Conservation (phyloP, 23 tunicate species). For the Trididemnum clinides region DNA sequence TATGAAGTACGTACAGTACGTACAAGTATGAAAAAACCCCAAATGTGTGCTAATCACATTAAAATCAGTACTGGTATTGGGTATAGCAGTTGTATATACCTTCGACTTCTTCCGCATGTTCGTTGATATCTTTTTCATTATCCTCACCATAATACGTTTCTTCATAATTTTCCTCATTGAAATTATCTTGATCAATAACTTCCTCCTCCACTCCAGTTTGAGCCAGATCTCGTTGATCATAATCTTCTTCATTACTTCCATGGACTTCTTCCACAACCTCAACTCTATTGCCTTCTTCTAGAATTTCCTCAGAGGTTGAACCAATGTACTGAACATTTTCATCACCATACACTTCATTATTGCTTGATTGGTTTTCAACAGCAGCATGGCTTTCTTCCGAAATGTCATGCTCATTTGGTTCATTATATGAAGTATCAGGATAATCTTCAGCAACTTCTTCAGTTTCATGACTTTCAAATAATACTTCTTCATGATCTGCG, state of each 20-base stretch:
- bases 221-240: neutral
- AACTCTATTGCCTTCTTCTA: neutral
- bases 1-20: neutral
- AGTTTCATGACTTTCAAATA: neutral
- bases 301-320: neutral
- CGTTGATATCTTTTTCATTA: neutral
- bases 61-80: neutral
- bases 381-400: neutral
- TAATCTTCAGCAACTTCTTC: neutral
- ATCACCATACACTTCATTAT: neutral
- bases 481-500: neutral
- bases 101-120: slow-evolving; percentile 2
- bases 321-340: neutral
- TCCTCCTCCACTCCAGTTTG: neutral
- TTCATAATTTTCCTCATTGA: neutral
- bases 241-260: neutral
- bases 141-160: neutral
- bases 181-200: neutral
- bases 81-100: neutral
- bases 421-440: no score
- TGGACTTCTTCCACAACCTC: neutral
- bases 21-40: neutral
- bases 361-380: neutral
- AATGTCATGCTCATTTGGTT: no score
- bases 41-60: neutral